These are phyloP conservation scores for Gibbula magus DNA, from an alignment of 2,888 invertebrate genomes.

Conservation along the genomic window DNA sequence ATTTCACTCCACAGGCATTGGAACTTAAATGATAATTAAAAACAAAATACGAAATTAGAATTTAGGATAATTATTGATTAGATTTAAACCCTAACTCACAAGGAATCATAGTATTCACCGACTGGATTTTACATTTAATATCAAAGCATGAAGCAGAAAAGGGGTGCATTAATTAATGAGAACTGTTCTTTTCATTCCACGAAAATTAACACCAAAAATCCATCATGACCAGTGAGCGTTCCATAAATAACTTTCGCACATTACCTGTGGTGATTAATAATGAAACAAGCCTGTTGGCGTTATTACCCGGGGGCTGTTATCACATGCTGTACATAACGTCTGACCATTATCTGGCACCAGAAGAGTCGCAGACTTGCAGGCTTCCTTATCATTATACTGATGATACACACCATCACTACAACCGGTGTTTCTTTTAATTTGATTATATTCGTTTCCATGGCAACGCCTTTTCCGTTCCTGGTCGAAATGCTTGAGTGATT, in stretches of 20 bases:
- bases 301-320: neutral
- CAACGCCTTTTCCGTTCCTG: neutral
- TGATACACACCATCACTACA: neutral
- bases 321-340: neutral
- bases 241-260: neutral
- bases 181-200: too few relatives aligned
- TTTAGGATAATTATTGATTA: too few relatives aligned
- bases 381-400: neutral
- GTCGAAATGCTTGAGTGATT: conserved; percentile 4
- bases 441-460: conserved; percentile 3
- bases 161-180: too few relatives aligned
- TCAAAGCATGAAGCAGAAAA: too few relatives aligned
- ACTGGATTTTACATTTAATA: too few relatives aligned
- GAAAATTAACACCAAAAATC: too few relatives aligned
- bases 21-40: too few relatives aligned
- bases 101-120: too few relatives aligned
- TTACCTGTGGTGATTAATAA: conserved; percentile 1
- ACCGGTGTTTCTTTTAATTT: conserved; percentile 7
- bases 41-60: too few relatives aligned
- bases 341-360: neutral
- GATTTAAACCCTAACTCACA: too few relatives aligned
- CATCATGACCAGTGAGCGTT: too few relatives aligned
- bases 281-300: neutral
- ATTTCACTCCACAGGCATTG: too few relatives aligned
- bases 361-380: neutral